These are phyloP conservation scores for Cantharis rustica DNA, from an alignment of 2,888 invertebrate species.

Conservation along the genomic window DNA sequence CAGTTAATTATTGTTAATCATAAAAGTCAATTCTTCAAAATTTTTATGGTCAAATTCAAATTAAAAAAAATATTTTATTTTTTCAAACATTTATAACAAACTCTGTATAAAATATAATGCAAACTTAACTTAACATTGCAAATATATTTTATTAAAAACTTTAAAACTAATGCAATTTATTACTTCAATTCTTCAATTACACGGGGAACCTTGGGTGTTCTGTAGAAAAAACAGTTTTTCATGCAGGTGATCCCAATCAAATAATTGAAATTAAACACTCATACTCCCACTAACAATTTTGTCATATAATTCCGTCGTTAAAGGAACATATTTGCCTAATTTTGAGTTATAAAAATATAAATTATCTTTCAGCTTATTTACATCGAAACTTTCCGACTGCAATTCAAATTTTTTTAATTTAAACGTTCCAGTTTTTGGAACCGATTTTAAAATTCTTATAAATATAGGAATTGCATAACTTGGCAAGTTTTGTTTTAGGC, in stretches of 20 bases:
- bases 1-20: too few relatives aligned
- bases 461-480: slow-evolving; percentile 89
- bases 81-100: not conserved
- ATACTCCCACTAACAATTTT: slow-evolving; percentile 45
- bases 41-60: too few relatives aligned
- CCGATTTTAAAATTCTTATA: slow-evolving; percentile 74
- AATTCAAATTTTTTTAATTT: slow-evolving; percentile 90
- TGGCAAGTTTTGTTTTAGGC: slow-evolving; percentile 74
- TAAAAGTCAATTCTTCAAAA: too few relatives aligned
- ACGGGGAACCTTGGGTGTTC: not conserved
- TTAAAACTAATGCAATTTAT: not conserved
- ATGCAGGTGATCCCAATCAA: not conserved
- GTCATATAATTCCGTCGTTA: slow-evolving; percentile 45
- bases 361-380: slow-evolving; percentile 71
- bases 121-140: not conserved
- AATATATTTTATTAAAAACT: not conserved
- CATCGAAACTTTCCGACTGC: slow-evolving; percentile 83
- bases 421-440: slow-evolving; percentile 88
- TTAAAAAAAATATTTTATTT: not conserved
- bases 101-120: not conserved
- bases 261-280: not conserved
- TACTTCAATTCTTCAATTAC: not conserved
- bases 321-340: slow-evolving; percentile 42
- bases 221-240: not conserved
- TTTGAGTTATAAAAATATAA: slow-evolving; percentile 66